Conservation (phyloP, 2,113 vertebrate genomes). For the Vimba vimba region DNA sequence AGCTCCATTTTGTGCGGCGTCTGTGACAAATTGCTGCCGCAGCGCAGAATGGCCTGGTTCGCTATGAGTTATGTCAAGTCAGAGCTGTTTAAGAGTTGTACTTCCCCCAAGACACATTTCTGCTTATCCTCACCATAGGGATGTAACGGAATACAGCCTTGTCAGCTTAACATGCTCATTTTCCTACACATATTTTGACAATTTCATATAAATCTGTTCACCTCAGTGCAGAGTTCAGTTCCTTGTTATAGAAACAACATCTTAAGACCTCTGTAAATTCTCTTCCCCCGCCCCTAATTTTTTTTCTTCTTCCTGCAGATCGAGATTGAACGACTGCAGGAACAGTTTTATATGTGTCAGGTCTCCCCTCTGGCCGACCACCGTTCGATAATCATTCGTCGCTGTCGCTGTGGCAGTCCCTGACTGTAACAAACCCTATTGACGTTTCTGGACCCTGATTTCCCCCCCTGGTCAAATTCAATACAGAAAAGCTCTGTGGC, state of each 20-base stretch:
- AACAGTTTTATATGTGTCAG: conserved; percentile 39
- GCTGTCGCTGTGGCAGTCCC: conserved; percentile 55
- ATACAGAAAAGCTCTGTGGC: conserved; percentile 39
- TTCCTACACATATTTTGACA: conserved; percentile 9
- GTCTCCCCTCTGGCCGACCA: conserved; percentile 43
- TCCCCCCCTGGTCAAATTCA: conserved; percentile 60
- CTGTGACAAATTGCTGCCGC: conserved; percentile 32
- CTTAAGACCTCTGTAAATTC: conserved; percentile 3
- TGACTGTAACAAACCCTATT: conserved; percentile 71
- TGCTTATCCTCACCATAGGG: conserved; percentile 21
- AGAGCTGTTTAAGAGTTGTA: conserved; percentile 36
- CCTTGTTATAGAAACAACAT: neutral
- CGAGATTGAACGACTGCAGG: conserved; percentile 26
- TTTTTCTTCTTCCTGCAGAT: neutral
- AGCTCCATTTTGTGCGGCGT: conserved; percentile 15
- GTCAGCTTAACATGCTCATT: conserved; percentile 18
- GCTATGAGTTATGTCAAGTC: conserved; percentile 36
- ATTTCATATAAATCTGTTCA: neutral
- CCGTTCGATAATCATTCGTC: conserved; percentile 65
- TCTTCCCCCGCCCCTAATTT: too few species aligned
- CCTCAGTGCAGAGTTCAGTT: neutral
- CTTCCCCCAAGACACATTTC: conserved; percentile 23
- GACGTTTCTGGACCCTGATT: conserved; percentile 65
- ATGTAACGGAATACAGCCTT: conserved; percentile 11
- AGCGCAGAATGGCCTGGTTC: neutral